These are phyloP conservation scores for Villa cingulata DNA, from an alignment of 2,888 invertebrate species.

Conservation along the genomic window DNA sequence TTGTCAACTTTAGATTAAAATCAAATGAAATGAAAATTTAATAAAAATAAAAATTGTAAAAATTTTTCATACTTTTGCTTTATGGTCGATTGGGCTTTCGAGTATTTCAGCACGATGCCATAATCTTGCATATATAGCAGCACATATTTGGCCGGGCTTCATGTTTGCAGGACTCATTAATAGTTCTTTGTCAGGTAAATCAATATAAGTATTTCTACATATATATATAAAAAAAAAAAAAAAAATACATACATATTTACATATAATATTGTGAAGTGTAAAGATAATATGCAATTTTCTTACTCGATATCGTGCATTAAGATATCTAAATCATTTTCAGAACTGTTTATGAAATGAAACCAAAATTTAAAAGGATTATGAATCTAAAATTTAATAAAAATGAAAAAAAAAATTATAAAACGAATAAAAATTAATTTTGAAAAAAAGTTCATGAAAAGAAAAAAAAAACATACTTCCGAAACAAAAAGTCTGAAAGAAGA, in stretches of 20 bases:
- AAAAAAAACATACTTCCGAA: constrained; percentile 7
- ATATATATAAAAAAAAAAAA: neutral
- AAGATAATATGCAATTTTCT: neutral
- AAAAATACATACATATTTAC: neutral
- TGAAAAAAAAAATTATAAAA: neutral
- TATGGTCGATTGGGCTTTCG: neutral
- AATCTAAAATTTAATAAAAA: neutral
- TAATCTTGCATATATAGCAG: constrained; percentile 5
- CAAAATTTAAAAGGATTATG: constrained; percentile 13
- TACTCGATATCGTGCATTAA: constrained; percentile 11
- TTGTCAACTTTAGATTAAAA: too few species aligned
- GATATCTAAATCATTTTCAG: constrained; percentile 5
- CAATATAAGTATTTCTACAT: neutral
- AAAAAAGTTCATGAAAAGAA: neutral
- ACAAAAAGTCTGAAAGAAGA: constrained; percentile 8
- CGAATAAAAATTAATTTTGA: neutral
- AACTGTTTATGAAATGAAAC: constrained; percentile 8
- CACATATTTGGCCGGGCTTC: constrained; percentile 9
- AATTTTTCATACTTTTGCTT: constrained; percentile 7
- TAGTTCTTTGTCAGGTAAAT: neutral
- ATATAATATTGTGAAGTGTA: neutral
- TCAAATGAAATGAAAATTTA: too few species aligned
- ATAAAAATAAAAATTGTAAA: neutral
- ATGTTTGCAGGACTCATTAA: neutral
- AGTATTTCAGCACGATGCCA: constrained; percentile 12